Base-by-base conservation (phyloP, 1,140 invertebrate species). In the Wiebesia pumilae region DNA sequence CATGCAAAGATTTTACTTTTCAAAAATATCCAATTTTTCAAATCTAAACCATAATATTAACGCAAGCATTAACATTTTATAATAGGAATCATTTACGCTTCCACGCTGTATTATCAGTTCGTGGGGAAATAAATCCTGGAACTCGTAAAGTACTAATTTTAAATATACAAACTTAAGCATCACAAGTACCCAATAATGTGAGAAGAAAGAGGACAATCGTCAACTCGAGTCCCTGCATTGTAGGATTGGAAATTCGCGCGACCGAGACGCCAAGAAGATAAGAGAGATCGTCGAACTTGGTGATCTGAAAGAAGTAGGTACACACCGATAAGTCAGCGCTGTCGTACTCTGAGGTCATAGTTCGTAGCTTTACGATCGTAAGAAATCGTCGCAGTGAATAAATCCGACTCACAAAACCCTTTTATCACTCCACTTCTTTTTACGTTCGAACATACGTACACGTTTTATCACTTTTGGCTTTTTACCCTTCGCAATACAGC, bases 291-390 rank as follows among this genome's bases (percentile, higher is more conserved):
- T 83, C 77, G 81, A 87, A 87, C 86, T 81, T 87, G 30, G 51
- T 47, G 82, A 87, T 87, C 86, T 87, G 82, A 87, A 87, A 87
- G 75, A 82, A 86, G 24, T 78, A 86, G 54, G 73, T 81, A 80
- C 19, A 86, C 30, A 51, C n/a, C 51, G 84, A 85, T 85, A 81
- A 85, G 78, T 85, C 6, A 35, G 33, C 38, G 54, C 54, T 6
- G 33, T 33, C 67, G 43, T 27, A 38, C 19, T 40, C 30, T 30
- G 58, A 73, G 84, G 84, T 85, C 84, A 85, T 81, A 85, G 78
- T 79, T 85, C 79, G 65, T 33, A 81, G 51, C 62, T 85, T 73
- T 16, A 75, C 67, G 67, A 81, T 12, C 78, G 51, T 81, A 75
- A 73, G 33, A 62, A 83, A 75, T 73, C n/a, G 65, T 54, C 21